Base-by-base conservation (phyloP, 2,888 invertebrate genomes). In the Griposia aprilina region DNA sequence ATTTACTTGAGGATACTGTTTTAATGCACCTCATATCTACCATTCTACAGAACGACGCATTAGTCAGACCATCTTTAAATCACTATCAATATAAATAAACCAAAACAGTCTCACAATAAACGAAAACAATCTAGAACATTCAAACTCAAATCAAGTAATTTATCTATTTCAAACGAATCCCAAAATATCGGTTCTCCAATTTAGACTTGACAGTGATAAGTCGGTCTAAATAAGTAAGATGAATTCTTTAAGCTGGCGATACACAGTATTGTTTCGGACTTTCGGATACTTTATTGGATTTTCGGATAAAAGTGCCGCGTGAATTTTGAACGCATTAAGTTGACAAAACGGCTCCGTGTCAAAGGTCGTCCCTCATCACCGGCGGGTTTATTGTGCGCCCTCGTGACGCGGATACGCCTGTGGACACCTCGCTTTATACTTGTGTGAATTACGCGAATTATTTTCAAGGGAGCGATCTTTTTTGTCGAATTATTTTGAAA, bases 151-250 rank as follows among this genome's bases (percentile, higher is more conserved):
- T 45, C 52, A 69, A 76, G 71, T 60, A 80, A 86, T 87, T 79
- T 60, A 76, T 89, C 77, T 72, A 81, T 76, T 77, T 77, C 74
- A 82, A 86, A 75, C 84, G 89, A 87, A 88, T 84, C 82, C 76
- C 65, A 74, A 78, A 85, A 87, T 88, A 88, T 83, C 72, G 79
- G 78, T 68, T 80, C 74, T 79, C 84, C 86, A 87, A 90, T 87
- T 88, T 89, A 76, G 81, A 82, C 80, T 78, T 85, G 92, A 93
- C 93, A 91, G 87, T 92, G 93, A 93, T 91, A 91, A 92, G 93
- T 93, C 84, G 88, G 71, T 48, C 74, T 80, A 60, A 75, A 83
- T 86, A 90, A 90, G 90, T 89, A 88, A 88, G 89, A 89, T 73
- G 83, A 84, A 88, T 89, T 87, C 87, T 86, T 87, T 80, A 82